Percentiles rank a stretch among this genome's conserved stretches.
These are phyloP conservation scores for Drosophila prosaltans DNA, from an alignment of 1,140 invertebrate species.

Conservation along the genomic window DNA sequence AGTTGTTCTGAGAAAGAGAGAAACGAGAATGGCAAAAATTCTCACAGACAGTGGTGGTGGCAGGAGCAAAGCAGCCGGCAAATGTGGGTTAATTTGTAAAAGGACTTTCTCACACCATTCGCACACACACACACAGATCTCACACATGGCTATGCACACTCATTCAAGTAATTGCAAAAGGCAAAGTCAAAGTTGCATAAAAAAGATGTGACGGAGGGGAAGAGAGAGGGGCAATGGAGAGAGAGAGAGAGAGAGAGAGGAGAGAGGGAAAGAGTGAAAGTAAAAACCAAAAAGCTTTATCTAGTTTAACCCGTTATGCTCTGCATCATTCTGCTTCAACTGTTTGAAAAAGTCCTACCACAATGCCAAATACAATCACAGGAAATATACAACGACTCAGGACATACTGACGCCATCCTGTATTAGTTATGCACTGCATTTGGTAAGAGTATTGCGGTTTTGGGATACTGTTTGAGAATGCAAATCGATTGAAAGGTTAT, in stretches of 20 bases:
- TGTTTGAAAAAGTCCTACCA: slow-evolving; percentile 35
- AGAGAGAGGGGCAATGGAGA: neutral
- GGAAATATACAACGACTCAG: slow-evolving; percentile 46
- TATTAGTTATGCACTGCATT: neutral
- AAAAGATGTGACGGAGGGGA: neutral
- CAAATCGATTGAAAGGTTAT: no score
- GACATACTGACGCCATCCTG: slow-evolving; percentile 46
- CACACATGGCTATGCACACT: slow-evolving; percentile 17
- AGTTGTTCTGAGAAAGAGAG: slow-evolving; percentile 9
- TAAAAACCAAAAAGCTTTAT: slow-evolving; percentile 48
- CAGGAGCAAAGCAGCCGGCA: slow-evolving; percentile 54
- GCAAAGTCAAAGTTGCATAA: slow-evolving; percentile 49
- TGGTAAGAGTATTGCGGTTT: neutral
- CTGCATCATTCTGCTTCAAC: slow-evolving; percentile 39
- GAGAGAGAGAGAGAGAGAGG: slow-evolving; percentile 9
- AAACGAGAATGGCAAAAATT: slow-evolving; percentile 49
- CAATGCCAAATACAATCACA: slow-evolving; percentile 39
- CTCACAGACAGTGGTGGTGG: neutral
- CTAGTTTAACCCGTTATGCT: slow-evolving; percentile 65
- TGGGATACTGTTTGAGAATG: no score
- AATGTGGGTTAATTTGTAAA: slow-evolving; percentile 76
- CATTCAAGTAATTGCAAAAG: slow-evolving; percentile 55
- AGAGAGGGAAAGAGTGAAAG: neutral
- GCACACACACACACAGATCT: neutral
- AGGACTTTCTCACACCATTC: slow-evolving; percentile 38